phyloP scores from a whole-genome alignment of 2,113 vertebrate genomes.

The Ictalurus punctatus region DNA sequence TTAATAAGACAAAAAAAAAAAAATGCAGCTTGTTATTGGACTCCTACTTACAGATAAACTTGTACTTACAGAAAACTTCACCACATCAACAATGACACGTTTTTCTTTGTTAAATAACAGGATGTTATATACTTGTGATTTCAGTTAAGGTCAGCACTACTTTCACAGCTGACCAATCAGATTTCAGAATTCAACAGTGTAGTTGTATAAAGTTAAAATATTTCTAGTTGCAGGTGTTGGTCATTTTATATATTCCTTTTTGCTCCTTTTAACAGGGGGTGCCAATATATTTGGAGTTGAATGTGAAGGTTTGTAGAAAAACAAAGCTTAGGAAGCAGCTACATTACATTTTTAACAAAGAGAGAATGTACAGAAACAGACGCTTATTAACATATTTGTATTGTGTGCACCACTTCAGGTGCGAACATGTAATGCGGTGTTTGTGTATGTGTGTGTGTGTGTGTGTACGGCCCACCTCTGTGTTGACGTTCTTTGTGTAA shows the following conservation, averaged over 20 bases:
- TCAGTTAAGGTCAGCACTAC: neutral
- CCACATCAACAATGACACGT: neutral
- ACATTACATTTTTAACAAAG: neutral
- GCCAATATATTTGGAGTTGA: neutral
- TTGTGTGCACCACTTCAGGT: neutral
- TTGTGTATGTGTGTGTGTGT: conserved; percentile 20
- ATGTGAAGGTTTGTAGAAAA: neutral
- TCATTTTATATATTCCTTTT: neutral
- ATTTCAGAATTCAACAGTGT: neutral
- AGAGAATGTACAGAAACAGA: neutral
- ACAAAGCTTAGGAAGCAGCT: neutral
- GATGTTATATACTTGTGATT: too few relatives aligned
- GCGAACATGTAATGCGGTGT: conserved; percentile 8
- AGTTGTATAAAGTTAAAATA: neutral
- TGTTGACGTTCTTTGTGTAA: conserved; percentile 68
- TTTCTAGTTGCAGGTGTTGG: neutral
- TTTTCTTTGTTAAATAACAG: neutral
- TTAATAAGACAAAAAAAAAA: too few relatives aligned
- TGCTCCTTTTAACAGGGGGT: neutral
- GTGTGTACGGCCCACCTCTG: conserved; percentile 50
- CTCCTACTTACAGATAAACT: too few relatives aligned
- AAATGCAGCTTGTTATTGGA: too few relatives aligned
- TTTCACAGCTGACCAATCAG: conserved; percentile 1
- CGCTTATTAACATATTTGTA: conserved; percentile 1
- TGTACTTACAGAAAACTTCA: too few relatives aligned